Evolutionary conservation across 64 coral and sea anemone genomes (phyloP).

Genomic region (Pocillopora damicornis): DNA sequence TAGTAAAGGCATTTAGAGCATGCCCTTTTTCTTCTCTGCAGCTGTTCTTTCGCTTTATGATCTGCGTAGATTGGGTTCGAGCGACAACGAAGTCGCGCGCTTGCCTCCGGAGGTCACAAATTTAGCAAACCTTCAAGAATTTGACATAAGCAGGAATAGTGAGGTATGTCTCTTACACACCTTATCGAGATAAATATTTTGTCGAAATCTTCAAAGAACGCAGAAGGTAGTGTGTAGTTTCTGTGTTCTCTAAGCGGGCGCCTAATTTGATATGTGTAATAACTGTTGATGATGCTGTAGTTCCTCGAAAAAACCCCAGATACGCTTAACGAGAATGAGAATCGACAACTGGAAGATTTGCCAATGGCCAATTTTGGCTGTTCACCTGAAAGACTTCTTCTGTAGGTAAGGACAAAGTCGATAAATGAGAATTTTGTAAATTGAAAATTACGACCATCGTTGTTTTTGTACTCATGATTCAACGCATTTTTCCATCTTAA

Average conservation of each 20-base stretch:
- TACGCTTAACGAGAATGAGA: too few relatives aligned
- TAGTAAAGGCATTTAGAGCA: conserved; percentile 5
- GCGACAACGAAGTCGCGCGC: conserved; percentile 97
- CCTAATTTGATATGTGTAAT: not conserved
- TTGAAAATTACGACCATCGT: too few relatives aligned
- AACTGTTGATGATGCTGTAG: conserved; percentile 13
- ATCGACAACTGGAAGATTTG: too few relatives aligned
- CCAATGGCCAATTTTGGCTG: too few relatives aligned
- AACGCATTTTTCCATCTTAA: too few relatives aligned
- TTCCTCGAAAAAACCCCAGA: too few relatives aligned
- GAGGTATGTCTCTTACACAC: conserved; percentile 10
- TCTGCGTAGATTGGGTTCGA: conserved; percentile 71
- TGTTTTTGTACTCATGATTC: too few relatives aligned
- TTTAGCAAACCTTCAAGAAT: conserved; percentile 92
- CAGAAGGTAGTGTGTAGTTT: not conserved
- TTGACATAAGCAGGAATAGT: conserved; percentile 99
- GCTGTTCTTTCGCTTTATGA: conserved; percentile 98
- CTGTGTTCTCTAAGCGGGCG: not conserved
- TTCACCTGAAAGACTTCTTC: too few relatives aligned
- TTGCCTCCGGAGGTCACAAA: conserved; percentile 94
- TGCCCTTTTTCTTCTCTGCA: conserved; percentile 39
- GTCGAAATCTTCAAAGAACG: not conserved
- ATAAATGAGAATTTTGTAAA: too few relatives aligned
- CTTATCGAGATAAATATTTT: not conserved
- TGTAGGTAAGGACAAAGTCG: too few relatives aligned